Evolutionary conservation across 2,888 invertebrate species (phyloP), one percentile per base, ranked within the genome.

Genomic region (Dicroscelio sp.): DNA sequence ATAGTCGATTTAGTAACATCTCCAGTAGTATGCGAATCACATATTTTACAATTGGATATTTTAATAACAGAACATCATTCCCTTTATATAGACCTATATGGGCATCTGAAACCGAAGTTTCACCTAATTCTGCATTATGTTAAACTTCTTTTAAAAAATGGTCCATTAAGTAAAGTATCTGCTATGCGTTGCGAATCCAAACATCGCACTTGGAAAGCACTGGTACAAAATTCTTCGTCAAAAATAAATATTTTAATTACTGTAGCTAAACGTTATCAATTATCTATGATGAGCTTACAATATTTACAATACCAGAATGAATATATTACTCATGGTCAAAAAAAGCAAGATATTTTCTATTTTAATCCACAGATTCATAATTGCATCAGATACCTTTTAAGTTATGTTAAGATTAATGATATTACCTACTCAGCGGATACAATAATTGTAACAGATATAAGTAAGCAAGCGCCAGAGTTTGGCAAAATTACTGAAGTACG

Each of bases 191-290:
- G 67, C 23, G 67, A 69, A 23, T 69, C 67, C 5, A 69, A 69
- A 69, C 67, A 69, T 38, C 67, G 67, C 38, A 38, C 67, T 20
- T 69, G 38, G 67, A 69, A 69, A 25, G 17, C 38, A 23, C n/a
- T 69, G n/a, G 38, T 23, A 69, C 67, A 69, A 38, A 69, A 23
- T 69, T 20, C 38, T 10, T 35, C 67, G 20, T 69, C 38, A 17
- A 69, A 25, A 69, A 69, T 69, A 23, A 69, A 69, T 69, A 38
- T 69, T 38, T 69, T 69, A 31, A 38, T 69, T 23, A 69, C 67
- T 69, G 38, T 38, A 8, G 67, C 67, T 25, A 69, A 35, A 69
- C n/a, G 38, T 12, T 69, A 25, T 23, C 67, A 69, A 69, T 17
- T 69, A 25, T 35, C 69, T 5, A 38, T 43, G 8, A 31, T 65